Evolutionary conservation across 2,888 invertebrate genomes (phyloP).

Genomic region (Pyralis farinalis): DNA sequence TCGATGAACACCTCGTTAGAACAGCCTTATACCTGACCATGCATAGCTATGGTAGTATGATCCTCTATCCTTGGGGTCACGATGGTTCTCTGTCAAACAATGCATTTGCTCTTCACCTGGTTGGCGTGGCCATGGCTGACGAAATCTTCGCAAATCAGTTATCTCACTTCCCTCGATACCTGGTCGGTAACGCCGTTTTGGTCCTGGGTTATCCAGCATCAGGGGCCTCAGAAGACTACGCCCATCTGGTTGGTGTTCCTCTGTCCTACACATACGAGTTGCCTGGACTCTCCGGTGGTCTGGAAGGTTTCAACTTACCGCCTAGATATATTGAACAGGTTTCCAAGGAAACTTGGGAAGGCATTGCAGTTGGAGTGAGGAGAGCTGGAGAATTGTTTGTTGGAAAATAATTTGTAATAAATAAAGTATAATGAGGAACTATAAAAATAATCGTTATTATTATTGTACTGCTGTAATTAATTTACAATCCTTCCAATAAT

Average conservation of each 20-base stretch:
- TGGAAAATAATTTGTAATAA: not conserved
- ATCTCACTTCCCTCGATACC: slow-evolving; percentile 59
- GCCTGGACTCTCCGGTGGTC: slow-evolving; percentile 16
- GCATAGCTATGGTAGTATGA: slow-evolving; percentile 87
- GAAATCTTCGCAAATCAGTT: slow-evolving; percentile 51
- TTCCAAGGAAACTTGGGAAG: slow-evolving; percentile 78
- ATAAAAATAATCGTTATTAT: no score
- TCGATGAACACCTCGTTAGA: slow-evolving; percentile 68
- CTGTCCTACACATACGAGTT: slow-evolving; percentile 48
- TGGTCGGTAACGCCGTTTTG: slow-evolving; percentile 73
- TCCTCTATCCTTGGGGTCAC: slow-evolving; percentile 86
- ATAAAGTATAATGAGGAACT: not conserved
- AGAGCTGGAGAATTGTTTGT: slow-evolving; percentile 25
- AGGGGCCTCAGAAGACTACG: slow-evolving; percentile 85
- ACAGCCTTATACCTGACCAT: slow-evolving; percentile 85
- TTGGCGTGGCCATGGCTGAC: slow-evolving; percentile 57
- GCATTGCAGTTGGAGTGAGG: slow-evolving; percentile 59
- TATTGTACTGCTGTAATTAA: no score
- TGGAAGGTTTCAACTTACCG: slow-evolving; percentile 57
- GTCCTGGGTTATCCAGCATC: slow-evolving; percentile 77
- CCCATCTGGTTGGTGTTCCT: slow-evolving; percentile 76
- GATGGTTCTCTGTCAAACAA: slow-evolving; percentile 72
- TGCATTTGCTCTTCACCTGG: slow-evolving; percentile 56
- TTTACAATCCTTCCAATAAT: no score
- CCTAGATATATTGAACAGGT: slow-evolving; percentile 69